Conservation (phyloP, 2,113 vertebrate species). For the Talpa occidentalis region DNA sequence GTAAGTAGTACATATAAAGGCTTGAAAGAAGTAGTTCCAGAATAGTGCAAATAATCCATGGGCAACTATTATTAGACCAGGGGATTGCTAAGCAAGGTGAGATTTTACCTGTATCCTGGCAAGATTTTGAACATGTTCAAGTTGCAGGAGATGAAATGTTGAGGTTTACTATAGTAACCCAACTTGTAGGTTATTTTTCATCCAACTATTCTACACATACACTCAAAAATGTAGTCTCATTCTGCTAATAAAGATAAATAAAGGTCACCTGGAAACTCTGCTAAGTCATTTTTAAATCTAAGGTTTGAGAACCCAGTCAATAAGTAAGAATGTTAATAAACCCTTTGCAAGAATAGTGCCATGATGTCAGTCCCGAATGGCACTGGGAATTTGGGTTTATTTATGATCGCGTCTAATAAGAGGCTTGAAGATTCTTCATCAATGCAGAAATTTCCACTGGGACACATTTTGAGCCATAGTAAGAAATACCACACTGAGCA, state of each 20-base stretch:
- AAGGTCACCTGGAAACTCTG: neutral
- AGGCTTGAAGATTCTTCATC: neutral
- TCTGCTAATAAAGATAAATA: constrained; percentile 11
- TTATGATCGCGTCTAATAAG: constrained; percentile 37
- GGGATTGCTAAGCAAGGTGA: constrained; percentile 39
- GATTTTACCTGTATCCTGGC: neutral
- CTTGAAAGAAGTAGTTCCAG: constrained; percentile 54
- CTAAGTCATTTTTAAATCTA: neutral
- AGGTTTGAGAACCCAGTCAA: constrained; percentile 18
- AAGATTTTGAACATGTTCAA: neutral
- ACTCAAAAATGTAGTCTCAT: neutral
- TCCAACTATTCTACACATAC: neutral
- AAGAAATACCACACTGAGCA: neutral
- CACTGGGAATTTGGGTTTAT: neutral
- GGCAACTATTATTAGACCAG: constrained; percentile 34
- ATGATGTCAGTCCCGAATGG: neutral
- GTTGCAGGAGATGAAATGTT: constrained; percentile 4
- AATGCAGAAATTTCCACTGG: constrained; percentile 1
- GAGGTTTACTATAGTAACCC: constrained; percentile 23
- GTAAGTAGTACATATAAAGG: constrained; percentile 28
- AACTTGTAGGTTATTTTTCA: constrained; percentile 9
- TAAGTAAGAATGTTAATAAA: neutral
- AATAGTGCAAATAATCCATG: constrained; percentile 47
- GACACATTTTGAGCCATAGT: constrained; percentile 10
- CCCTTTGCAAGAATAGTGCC: neutral